Conservation (phyloP, 2,113 vertebrate species). For the Labeo rohita region DNA sequence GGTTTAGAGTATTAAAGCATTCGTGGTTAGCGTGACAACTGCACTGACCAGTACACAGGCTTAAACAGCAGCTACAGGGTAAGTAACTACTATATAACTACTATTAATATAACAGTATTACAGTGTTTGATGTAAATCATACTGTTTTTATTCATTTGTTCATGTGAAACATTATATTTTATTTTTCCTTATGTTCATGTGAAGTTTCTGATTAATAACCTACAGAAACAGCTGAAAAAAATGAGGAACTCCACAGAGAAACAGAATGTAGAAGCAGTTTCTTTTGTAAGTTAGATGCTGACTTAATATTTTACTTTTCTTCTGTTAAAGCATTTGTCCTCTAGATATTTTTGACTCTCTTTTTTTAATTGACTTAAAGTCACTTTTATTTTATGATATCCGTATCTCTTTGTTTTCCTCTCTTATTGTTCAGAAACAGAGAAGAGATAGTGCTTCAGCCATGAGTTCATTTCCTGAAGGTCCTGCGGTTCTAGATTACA, state of each 20-base stretch:
- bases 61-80: constrained; percentile 10
- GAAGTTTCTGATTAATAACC: neutral
- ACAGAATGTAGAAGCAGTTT: constrained; percentile 20
- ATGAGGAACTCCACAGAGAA: constrained; percentile 29
- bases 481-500: constrained; percentile 55
- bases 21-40: neutral
- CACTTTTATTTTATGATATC: neutral
- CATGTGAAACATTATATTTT: neutral
- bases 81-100: neutral
- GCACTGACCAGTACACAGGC: neutral
- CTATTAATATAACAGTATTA: neutral
- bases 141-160: neutral
- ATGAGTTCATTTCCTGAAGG: constrained; percentile 56
- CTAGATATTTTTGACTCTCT: neutral
- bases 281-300: constrained; percentile 46
- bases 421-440: constrained; percentile 32
- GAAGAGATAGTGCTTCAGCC: constrained; percentile 26
- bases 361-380: neutral
- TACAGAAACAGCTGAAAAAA: constrained; percentile 18
- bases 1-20: constrained; percentile 12
- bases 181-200: neutral
- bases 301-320: neutral
- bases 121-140: neutral
- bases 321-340: neutral
- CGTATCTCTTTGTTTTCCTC: neutral